phyloP scores from a whole-genome alignment of 2,113 vertebrate species.

The Nymphicus hollandicus region DNA sequence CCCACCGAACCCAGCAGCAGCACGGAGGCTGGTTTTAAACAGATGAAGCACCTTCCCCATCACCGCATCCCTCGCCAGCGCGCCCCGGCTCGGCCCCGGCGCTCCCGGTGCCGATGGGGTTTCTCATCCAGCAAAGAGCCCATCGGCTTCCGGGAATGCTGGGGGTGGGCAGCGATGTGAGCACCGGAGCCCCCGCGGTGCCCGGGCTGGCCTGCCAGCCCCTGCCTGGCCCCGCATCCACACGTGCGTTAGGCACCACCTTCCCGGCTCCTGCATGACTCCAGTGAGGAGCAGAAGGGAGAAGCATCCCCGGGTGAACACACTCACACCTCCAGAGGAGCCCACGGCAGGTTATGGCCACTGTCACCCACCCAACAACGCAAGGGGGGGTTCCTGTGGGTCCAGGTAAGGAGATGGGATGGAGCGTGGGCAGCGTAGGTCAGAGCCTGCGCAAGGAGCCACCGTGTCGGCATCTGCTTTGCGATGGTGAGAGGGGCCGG shows the following conservation, averaged over 20 bases:
- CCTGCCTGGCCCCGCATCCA: not conserved
- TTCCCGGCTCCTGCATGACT: not conserved
- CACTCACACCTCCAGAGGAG: not conserved
- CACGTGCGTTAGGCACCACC: not conserved
- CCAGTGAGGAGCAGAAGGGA: not conserved
- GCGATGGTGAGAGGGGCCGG: not conserved
- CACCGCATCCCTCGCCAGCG: not conserved
- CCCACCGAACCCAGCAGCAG: not conserved
- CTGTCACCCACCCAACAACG: not conserved
- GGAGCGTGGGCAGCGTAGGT: not conserved
- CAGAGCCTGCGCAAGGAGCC: not conserved
- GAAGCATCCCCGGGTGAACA: not conserved
- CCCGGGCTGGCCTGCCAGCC: constrained; percentile 27
- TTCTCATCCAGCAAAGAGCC: not conserved
- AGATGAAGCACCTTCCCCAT: constrained; percentile 16
- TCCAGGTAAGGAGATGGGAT: not conserved
- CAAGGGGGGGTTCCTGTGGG: not conserved
- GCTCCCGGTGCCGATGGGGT: not conserved
- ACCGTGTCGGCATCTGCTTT: not conserved
- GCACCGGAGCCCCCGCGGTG: not conserved
- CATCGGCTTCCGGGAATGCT: not conserved
- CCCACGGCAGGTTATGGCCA: not conserved
- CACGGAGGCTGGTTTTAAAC: not conserved
- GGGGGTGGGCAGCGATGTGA: not conserved
- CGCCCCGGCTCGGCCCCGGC: not conserved